Base-by-base conservation (phyloP, 1,140 invertebrate genomes). In the Himalopsyche phryganea region DNA sequence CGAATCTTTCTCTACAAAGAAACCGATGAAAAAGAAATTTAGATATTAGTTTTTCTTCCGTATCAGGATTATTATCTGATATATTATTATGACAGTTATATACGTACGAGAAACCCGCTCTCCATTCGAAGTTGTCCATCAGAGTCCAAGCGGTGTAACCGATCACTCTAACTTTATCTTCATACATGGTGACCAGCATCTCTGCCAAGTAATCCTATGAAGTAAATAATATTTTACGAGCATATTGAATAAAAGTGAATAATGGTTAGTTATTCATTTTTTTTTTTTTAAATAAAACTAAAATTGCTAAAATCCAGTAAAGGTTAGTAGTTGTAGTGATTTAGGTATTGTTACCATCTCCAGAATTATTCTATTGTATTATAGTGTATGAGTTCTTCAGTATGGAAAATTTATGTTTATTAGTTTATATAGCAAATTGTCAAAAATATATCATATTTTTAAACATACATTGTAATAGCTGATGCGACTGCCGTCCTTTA, bases 41-140 rank as follows among this genome's bases (percentile, higher is more conserved):
- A 40, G 11, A 40, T 5, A 40, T 13, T 6, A 13, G 38, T 6
- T 13, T 40, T n/a, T 15, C 15, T 35, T 35, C n/a, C 6, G 6
- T 35, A 7, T 35, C 6, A 35, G 6, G 6, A 6, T 35, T 35
- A 6, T 7, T 35, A 7, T 35, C 6, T 7, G n/a, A 7, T 7
- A 40, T 40, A 40, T 4, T n/a, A 40, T n/a, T 40, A 40, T n/a
- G 11, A 40, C 11, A n/a, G 15, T 5, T 40, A 40, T 44, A 53
- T 61, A 73, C 75, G 76, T 69, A 82, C 79, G 78, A 78, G 66
- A 82, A 85, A 57, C 83, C 84, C 54, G 77, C 80, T 52, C 80
- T 75, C 86, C 87, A 89, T 75, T 90, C 88, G 64, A 87, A 89
- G 67, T 88, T 89, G 65, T 91, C 89, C 80, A 90, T 82, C 17